A percentile compares a stretch with the other conserved stretches of the same genome.
Evolutionary conservation across 2,113 vertebrate species (phyloP).

Genomic region (Heterotilapia buettikoferi): DNA sequence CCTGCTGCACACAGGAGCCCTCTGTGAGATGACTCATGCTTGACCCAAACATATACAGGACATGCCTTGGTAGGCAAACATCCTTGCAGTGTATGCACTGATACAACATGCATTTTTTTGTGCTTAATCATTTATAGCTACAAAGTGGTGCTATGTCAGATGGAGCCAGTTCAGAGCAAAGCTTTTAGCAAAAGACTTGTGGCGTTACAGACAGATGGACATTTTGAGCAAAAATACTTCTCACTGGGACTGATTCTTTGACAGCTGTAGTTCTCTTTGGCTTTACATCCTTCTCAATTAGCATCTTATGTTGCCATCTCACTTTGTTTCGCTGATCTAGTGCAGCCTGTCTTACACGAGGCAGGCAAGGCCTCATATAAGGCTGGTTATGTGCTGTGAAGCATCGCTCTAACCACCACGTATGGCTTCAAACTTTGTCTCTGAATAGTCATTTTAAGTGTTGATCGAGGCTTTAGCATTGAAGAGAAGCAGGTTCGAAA

Average conservation of each 20-base stretch:
- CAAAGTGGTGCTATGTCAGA: background rate
- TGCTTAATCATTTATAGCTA: background rate
- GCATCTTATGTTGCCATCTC: background rate
- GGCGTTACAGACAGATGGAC: background rate
- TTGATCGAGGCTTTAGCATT: background rate
- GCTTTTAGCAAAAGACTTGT: background rate
- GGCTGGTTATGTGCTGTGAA: background rate
- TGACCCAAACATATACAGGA: slow-evolving; percentile 23
- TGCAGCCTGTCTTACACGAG: background rate
- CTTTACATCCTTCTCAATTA: background rate
- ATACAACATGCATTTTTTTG: background rate
- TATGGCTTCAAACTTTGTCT: background rate
- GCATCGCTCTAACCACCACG: background rate
- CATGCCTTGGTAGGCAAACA: background rate
- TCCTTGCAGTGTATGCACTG: background rate
- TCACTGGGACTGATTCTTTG: background rate
- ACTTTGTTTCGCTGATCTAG: background rate
- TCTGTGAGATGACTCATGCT: slow-evolving; percentile 32
- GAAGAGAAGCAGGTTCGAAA: background rate
- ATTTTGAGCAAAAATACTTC: background rate
- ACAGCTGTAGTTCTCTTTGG: background rate
- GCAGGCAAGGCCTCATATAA: background rate
- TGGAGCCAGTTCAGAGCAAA: background rate
- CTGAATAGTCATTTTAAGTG: background rate
- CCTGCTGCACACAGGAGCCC: slow-evolving; percentile 4